Base-by-base conservation (phyloP, 2,888 invertebrate species). In the Spialia ferax region DNA sequence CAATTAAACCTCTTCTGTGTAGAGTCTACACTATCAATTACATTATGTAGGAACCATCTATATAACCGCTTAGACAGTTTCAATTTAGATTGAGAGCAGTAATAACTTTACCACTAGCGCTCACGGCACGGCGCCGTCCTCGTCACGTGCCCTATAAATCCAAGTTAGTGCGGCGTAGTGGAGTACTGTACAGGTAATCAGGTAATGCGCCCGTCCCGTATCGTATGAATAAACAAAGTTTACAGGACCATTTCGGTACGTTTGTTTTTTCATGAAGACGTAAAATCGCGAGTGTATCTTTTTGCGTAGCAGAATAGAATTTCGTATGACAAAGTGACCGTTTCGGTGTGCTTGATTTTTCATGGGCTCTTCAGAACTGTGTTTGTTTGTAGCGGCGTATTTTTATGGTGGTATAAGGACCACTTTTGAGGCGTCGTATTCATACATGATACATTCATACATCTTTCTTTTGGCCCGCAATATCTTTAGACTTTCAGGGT, bases 151-250 rank as follows among this genome's bases (percentile, higher is more conserved):
- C 29, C 63, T 64, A 64, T 64, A 64, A 64, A 64, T 56, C 32
- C 32, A 64, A 26, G 63, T 64, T 64, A 64, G 56, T 64, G 63
- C 18, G 38, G 22, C 29, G 38, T 32, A 48, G 23, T 63, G 45
- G 23, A 52, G 63, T 56, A 56, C 45, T n/a, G n/a, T n/a, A 64
- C 57, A 57, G 55, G 80, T 87, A 88, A 88, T 88, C 87, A 77
- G 72, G 87, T 88, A 88, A 88, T 88, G 88, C 81, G 79, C 84
- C 81, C 74, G 81, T 79, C 81, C 79, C 84, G 18, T 79, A 81
- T 78, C 83, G 15, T 80, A 83, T 86, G 84, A 87, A 86, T 85
- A 86, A 80, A 77, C 79, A 79, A 84, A 78, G 78, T 76, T 79
- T 70, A 77, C 75, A 82, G 48, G 23, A 54, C 45, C 59, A 45